Evolutionary conservation across 2,797 vertebrate genomes (phyloP).

Genomic region (Eptatretus atami): DNA sequence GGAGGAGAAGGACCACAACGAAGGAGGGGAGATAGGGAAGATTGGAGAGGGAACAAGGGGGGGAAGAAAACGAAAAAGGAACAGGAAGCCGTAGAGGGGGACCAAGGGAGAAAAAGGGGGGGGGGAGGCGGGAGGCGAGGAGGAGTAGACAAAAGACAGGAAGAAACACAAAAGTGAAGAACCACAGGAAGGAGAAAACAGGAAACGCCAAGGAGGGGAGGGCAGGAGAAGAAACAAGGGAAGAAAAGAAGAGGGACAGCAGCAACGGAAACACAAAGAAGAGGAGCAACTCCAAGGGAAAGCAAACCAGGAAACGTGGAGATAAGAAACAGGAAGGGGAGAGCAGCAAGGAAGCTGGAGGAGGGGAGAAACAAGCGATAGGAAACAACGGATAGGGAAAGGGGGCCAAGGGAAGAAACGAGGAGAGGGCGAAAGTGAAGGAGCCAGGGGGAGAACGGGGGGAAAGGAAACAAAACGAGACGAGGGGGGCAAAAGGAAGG

Average conservation of each 20-base stretch:
- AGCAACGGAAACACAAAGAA: neutral
- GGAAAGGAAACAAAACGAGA: no score
- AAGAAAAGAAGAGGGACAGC: neutral
- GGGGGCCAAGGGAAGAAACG: no score
- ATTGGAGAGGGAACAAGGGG: slow-evolving; percentile 11
- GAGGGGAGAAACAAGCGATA: no score
- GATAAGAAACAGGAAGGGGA: no score
- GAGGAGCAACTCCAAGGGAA: no score
- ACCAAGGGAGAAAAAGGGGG: neutral
- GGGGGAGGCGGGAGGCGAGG: neutral
- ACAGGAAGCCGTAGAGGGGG: slow-evolving; percentile 7
- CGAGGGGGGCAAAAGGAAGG: no score
- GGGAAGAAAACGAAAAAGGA: neutral
- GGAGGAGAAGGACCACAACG: neutral
- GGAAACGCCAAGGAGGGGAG: neutral
- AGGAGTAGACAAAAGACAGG: neutral
- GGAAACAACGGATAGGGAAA: no score
- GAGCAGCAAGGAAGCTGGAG: no score
- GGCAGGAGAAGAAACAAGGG: neutral
- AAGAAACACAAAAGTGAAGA: neutral
- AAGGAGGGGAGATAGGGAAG: slow-evolving; percentile 15
- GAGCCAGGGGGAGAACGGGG: no score
- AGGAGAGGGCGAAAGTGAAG: no score
- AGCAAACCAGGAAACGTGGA: no score
- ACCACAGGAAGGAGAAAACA: neutral